Percentiles rank a stretch among this genome's conserved stretches.
Evolutionary conservation across 2,888 invertebrate genomes (phyloP).

Genomic region (Polyploca ridens): DNA sequence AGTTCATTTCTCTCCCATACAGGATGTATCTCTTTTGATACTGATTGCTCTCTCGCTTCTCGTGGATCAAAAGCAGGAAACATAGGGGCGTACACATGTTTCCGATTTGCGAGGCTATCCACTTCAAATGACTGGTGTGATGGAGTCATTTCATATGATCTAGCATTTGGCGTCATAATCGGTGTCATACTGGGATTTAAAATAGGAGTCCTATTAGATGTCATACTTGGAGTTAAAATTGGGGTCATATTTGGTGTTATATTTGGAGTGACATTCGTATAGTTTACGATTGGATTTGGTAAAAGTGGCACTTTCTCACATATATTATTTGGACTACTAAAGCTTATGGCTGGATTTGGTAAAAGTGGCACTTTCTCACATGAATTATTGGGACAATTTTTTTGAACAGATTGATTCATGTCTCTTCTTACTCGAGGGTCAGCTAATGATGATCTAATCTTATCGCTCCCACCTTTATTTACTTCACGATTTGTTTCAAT

Average conservation of each 20-base stretch:
- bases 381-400: constrained; percentile 35
- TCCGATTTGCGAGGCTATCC: constrained; percentile 44
- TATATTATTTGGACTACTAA: constrained; percentile 33
- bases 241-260: constrained; percentile 32
- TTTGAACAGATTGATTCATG: constrained; percentile 23
- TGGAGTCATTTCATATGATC: constrained; percentile 58
- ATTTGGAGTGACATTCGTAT: constrained; percentile 20
- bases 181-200: constrained; percentile 37
- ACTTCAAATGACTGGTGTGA: constrained; percentile 52
- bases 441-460: constrained; percentile 30
- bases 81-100: constrained; percentile 69
- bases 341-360: neutral
- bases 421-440: constrained; percentile 68
- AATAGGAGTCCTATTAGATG: constrained; percentile 33
- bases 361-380: constrained; percentile 36
- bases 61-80: constrained; percentile 45
- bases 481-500: constrained; percentile 31
- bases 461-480: constrained; percentile 27
- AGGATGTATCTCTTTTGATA: constrained; percentile 34
- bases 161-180: constrained; percentile 47
- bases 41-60: constrained; percentile 44
- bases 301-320: constrained; percentile 36
- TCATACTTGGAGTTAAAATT: constrained; percentile 31
- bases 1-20: constrained; percentile 38
- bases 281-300: neutral